Evolutionary conservation across 2,797 vertebrate species (phyloP), one percentile per base, ranked within the genome.

Genomic region (Dryobates pubescens): DNA sequence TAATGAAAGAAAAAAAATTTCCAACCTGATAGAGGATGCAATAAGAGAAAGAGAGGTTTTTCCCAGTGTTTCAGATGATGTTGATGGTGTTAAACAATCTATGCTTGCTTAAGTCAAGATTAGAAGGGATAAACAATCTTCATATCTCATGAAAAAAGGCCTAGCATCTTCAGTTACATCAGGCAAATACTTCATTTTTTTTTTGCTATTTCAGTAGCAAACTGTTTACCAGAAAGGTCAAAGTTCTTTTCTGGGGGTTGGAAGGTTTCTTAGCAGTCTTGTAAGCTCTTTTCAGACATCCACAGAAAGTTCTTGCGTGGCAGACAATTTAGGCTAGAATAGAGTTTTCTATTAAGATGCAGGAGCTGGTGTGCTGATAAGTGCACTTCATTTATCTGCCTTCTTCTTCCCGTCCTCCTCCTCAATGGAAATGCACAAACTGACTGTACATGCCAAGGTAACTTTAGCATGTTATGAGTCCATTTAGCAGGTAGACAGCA

Each of bases 401-500:
- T 13, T 56, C 0, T n/a, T 83, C 57, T 88, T 43, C 57, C 43
- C 36, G 43, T 88, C 30, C 47, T 93, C 10, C 23, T 82, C 22
- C 34, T 65, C 13, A 1, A 3, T 32, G 51, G 29, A 56, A 34
- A 24, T 8, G 10, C 74, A 16, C 47, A 51, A 76, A 65, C 20
- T 38, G 58, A 36, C 51, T 1, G 0, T 43, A 34, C 87, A 59
- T 69, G 32, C 65, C 36, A 26, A 36, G 30, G 16, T 22, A 19
- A 20, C 36, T 74, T n/a, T 8, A 70, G 6, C 5, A 4, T 23
- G 36, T 73, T 43, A 34, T 3, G 22, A 70, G 43, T 17, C 74
- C 63, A 6, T 1, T 84, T 18, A 47, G 17, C 27, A 62, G n/a
- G 23, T 30, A 30, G 56, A 5, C 0, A 0, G 32, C 45, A 82